Conservation (phyloP, 2,797 vertebrate genomes). For the Platalea minor region DNA sequence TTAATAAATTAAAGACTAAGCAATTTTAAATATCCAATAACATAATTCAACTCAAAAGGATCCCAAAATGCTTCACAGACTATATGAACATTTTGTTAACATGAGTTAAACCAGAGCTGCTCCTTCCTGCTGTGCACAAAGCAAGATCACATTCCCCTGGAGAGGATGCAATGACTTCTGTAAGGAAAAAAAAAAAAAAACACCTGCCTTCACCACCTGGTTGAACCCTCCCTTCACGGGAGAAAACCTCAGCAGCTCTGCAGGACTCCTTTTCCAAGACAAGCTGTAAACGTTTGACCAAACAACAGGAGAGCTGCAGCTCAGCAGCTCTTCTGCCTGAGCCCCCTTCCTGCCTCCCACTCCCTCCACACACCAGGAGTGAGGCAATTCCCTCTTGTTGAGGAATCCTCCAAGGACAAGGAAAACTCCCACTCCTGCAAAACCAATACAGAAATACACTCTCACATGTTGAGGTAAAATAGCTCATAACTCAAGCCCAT, state of each 20-base stretch:
- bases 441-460: background rate
- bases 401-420: background rate
- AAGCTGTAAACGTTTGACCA: background rate
- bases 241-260: background rate
- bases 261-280: background rate
- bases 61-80: background rate
- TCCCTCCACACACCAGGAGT: accelerated
- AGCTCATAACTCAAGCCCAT: background rate
- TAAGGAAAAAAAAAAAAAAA: background rate
- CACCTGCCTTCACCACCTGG: background rate
- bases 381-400: background rate
- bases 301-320: background rate
- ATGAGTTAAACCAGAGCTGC: background rate
- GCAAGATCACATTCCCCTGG: background rate
- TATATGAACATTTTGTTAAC: background rate
- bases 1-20: background rate
- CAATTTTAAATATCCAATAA: background rate
- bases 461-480: background rate
- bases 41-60: background rate
- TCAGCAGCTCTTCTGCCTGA: background rate
- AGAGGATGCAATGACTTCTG: background rate
- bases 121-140: background rate
- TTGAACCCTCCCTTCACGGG: background rate
- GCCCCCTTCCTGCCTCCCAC: background rate
- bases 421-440: background rate